phyloP scores from a whole-genome alignment of 2,888 invertebrate species.

The Callyntrura sp. region DNA sequence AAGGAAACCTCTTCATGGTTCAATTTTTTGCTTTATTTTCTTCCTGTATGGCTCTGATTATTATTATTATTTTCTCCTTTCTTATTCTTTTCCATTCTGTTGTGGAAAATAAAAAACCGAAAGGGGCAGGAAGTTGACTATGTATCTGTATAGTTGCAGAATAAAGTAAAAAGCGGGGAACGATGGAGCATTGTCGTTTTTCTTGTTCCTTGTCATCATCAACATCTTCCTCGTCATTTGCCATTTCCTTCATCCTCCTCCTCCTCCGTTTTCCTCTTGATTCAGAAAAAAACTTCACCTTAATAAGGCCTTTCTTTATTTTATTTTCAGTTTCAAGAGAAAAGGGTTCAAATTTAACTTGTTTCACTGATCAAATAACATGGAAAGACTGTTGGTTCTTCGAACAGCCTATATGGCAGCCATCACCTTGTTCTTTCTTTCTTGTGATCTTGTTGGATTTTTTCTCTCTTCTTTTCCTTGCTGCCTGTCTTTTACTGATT shows the following conservation, averaged over 20 bases:
- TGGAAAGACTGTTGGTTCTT: background rate
- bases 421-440: constrained; percentile 24
- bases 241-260: constrained; percentile 52
- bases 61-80: constrained; percentile 35
- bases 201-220: constrained; percentile 59
- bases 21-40: constrained; percentile 52
- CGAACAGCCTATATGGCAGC: background rate
- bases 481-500: constrained; percentile 49
- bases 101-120: background rate
- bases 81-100: background rate
- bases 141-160: too few relatives aligned
- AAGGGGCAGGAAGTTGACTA: constrained; percentile 29
- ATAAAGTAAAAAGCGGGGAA: constrained; percentile 34
- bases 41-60: constrained; percentile 49
- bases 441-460: constrained; percentile 22
- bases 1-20: constrained; percentile 45
- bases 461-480: background rate
- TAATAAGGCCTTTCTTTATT: constrained; percentile 69
- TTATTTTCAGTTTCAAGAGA: constrained; percentile 48
- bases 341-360: constrained; percentile 69
- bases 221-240: constrained; percentile 49
- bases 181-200: constrained; percentile 33
- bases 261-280: constrained; percentile 48
- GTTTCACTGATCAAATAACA: constrained; percentile 72
- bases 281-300: constrained; percentile 36